Evolutionary conservation across 2,113 vertebrate species (phyloP), one percentile per base, ranked within the genome.

Genomic region (Fulica atra): DNA sequence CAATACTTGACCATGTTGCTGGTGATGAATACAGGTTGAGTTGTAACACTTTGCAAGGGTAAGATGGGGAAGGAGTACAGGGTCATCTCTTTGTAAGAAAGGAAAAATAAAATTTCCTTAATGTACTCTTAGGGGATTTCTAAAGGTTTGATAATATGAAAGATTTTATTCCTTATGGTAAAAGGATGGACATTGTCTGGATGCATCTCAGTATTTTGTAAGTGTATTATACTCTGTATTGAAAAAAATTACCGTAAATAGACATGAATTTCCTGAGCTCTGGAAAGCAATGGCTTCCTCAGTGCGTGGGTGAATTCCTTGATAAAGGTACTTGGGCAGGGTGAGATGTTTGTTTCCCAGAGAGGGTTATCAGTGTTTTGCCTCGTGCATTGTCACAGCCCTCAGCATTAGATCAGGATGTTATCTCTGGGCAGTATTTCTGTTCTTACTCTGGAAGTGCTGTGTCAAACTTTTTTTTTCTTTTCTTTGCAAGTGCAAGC

Each of bases 61-160:
- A 64, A 61, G 24, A 40, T 12, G 61, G 20, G 31, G 20, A 63
- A 63, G 42, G 19, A 81, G 4, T 60, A 20, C 1, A 38, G 33
- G 42, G 26, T 42, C 15, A 20, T 63, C 7, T 46, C 3, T 74
- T 28, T 36, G 15, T 53, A 16, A 66, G 19, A 82, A 85, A 82
- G 12, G 5, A 90, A 82, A 84, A 78, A 17, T 4, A 50, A 36
- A 11, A 29, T 57, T 57, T 92, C 9, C 23, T 46, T 60, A 44
- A 16, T 14, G 23, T 16, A 35, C 20, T 57, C 61, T 3, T 7
- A 9, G 10, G 2, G 1, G 0, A 18, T 56, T 68, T 60, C 80
- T 11, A 21, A 88, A 46, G 11, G 26, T 57, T 93, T 90, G 3
- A 0, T 72, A 26, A 2, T 56, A n/a, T 1, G 70, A 36, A 38